Evolutionary conservation across 1,140 invertebrate species (phyloP), one percentile per base, ranked within the genome.

Genomic region (Periplaneta americana): DNA sequence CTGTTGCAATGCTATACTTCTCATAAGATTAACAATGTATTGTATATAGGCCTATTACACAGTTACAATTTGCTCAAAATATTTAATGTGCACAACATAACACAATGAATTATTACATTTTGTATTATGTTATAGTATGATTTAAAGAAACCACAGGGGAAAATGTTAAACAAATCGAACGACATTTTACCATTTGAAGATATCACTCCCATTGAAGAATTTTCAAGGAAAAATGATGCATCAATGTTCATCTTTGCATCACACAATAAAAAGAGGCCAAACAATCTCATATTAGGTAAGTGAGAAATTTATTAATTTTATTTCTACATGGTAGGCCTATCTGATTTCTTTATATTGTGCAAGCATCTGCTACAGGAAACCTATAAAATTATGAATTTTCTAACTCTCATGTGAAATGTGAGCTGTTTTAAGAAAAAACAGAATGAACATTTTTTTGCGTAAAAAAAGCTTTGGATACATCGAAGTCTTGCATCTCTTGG

Each of bases 181-280:
- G 93, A 96, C 82, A 92, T 96, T 82, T 91, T 94, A 9, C 95
- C 96, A 6, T 98, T 98, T 88, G 97, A 98, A 88, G 94, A 98
- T 90, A 88, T 92, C 0, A 92, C 92, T 10, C 91, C 92, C 17
- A 88, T 99, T 84, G 98, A 99, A 90, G 93, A 93, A 83, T 93
- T 99, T 84, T 93, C 94, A 34, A 91, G 92, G 84, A 98, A 98
- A 88, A 92, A 94, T 86, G 96, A 99, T 88, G 91, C 95, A 31
- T 93, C 97, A 2, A 87, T 99, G 34, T 99, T 99, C 89, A 91
- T 95, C 80, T 95, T 98, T 86, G 96, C 93, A 31, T 96, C 94
- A n/a, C 94, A 97, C 83, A 96, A 92, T 79, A 99, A 99, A 88
- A 99, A 99, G 87, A 90, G 97, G 32, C 98, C 98, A 3, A 92